Evolutionary conservation across 2,888 invertebrate species (phyloP).

Genomic region (Liopterus haemorrhoidalis): DNA sequence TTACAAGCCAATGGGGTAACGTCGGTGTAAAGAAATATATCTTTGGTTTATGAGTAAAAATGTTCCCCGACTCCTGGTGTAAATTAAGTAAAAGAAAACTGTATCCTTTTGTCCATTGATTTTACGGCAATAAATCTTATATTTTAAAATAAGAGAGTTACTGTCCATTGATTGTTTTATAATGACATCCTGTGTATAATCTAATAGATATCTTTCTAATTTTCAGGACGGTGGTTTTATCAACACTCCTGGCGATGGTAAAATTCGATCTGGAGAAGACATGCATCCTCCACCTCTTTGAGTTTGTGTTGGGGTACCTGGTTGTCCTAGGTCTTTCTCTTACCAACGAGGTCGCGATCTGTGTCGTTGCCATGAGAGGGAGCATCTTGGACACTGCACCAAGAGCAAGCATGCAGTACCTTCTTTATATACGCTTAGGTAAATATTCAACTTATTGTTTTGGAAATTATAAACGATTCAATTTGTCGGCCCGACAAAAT

Average conservation of each 20-base stretch:
- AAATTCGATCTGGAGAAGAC: slow-evolving; percentile 50
- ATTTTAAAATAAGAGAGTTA: too few relatives aligned
- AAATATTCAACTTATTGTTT: slow-evolving; percentile 43
- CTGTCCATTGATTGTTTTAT: too few relatives aligned
- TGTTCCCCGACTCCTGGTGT: too few relatives aligned
- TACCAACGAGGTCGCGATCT: slow-evolving; percentile 64
- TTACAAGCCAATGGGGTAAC: too few relatives aligned
- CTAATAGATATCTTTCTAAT: too few relatives aligned
- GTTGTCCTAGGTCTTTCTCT: slow-evolving; percentile 54
- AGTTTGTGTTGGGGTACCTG: slow-evolving; percentile 58
- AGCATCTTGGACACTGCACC: slow-evolving; percentile 72
- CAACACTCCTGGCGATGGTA: slow-evolving; percentile 52
- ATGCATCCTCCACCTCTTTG: slow-evolving; percentile 50
- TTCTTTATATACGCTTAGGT: slow-evolving; percentile 74
- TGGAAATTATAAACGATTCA: neutral
- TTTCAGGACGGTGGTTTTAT: slow-evolving; percentile 57
- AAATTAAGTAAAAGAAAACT: too few relatives aligned
- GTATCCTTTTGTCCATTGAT: too few relatives aligned
- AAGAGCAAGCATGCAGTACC: slow-evolving; percentile 68
- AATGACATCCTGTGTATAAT: too few relatives aligned
- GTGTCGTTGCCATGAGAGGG: slow-evolving; percentile 69
- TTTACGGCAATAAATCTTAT: too few relatives aligned
- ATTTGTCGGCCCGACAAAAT: neutral
- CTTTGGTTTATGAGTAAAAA: too few relatives aligned
- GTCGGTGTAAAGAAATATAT: too few relatives aligned